These are phyloP conservation scores for Mobula hypostoma DNA, from an alignment of 2,113 vertebrate species.

Conservation along the genomic window DNA sequence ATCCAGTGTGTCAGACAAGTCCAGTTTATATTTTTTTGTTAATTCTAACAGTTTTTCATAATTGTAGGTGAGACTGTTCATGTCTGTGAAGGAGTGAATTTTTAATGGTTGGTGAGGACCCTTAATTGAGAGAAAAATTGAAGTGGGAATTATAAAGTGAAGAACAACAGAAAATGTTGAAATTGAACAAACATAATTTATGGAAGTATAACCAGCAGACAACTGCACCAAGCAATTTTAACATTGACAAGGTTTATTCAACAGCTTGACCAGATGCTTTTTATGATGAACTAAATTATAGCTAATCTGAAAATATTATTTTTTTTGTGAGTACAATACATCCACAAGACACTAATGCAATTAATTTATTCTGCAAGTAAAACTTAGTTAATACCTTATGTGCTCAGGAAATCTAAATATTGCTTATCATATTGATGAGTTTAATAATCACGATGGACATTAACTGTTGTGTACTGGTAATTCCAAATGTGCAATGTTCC, in stretches of 20 bases:
- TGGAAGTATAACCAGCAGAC: not conserved
- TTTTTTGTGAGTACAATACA: not conserved
- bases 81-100: not conserved
- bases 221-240: not conserved
- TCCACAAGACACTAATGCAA: not conserved
- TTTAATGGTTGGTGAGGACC: not conserved
- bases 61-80: not conserved
- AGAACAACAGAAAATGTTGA: not conserved
- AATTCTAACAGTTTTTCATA: not conserved
- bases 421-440: slow-evolving; percentile 10
- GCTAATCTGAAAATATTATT: not conserved
- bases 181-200: not conserved
- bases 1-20: not conserved
- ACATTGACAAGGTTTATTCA: not conserved
- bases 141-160: not conserved
- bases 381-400: not conserved
- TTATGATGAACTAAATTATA: not conserved
- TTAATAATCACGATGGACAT: slow-evolving; percentile 2
- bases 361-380: not conserved
- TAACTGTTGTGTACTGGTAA: not conserved
- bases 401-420: not conserved
- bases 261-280: not conserved
- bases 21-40: not conserved
- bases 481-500: not conserved
- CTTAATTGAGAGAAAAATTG: slow-evolving; percentile 1